These are phyloP conservation scores for Phoebastria nigripes DNA, from an alignment of 2,797 vertebrate species.

Conservation along the genomic window DNA sequence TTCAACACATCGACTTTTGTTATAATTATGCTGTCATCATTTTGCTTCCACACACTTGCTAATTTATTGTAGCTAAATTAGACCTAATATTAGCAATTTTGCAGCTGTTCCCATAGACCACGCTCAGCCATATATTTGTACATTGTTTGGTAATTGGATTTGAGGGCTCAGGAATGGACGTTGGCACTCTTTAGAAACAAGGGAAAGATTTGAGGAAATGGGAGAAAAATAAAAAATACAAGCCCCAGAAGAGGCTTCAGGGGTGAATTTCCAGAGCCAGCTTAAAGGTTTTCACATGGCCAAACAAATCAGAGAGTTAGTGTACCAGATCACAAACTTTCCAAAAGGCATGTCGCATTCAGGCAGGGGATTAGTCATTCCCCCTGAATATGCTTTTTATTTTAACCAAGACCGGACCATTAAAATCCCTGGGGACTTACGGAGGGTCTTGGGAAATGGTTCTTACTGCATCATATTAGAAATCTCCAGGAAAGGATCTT, in stretches of 20 bases:
- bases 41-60: conserved; percentile 79
- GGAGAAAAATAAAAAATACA: conserved; percentile 13
- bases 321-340: background rate
- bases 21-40: conserved; percentile 84
- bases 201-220: conserved; percentile 51
- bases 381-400: background rate
- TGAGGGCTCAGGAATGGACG: conserved; percentile 53
- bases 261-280: conserved; percentile 20
- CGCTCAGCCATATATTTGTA: conserved; percentile 71
- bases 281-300: background rate
- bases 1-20: conserved; percentile 81
- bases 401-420: background rate
- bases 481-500: background rate
- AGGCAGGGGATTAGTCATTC: background rate
- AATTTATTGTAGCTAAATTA: conserved; percentile 85
- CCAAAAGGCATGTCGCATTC: background rate
- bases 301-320: background rate
- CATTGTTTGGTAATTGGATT: conserved; percentile 78
- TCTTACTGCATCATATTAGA: background rate
- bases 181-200: conserved; percentile 37
- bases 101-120: conserved; percentile 81
- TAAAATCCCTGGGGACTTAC: background rate
- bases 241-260: conserved; percentile 8
- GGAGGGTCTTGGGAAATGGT: background rate
- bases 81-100: conserved; percentile 85